Evolutionary conservation across 2,797 vertebrate genomes (phyloP).

Genomic region (Molossus molossus): DNA sequence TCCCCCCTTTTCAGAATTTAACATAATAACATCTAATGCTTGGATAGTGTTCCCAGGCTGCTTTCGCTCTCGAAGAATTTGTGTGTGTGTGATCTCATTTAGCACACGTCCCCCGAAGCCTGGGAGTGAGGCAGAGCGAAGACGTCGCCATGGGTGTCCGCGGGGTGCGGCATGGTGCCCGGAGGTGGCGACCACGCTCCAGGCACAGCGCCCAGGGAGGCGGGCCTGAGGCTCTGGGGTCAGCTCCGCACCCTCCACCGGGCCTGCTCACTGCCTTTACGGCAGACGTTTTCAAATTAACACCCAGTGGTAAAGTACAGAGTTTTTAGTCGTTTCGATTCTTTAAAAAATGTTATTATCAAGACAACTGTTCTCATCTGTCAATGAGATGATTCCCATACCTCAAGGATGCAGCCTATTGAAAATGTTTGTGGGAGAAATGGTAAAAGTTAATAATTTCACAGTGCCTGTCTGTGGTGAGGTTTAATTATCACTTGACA

Average conservation of each 20-base stretch:
- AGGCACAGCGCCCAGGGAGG: neutral
- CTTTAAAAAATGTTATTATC: conserved; percentile 64
- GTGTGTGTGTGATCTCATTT: conserved; percentile 11
- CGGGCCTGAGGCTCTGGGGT: rapidly evolving
- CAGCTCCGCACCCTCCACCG: rapidly evolving
- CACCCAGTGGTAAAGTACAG: neutral
- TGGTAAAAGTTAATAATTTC: conserved; percentile 73
- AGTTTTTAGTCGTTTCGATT: conserved; percentile 39
- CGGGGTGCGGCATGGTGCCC: neutral
- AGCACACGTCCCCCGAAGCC: neutral
- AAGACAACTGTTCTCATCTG: conserved; percentile 70
- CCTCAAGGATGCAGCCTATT: conserved; percentile 58
- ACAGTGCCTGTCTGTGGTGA: conserved; percentile 35
- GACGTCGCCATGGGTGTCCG: neutral
- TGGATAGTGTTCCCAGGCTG: neutral
- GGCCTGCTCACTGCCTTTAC: neutral
- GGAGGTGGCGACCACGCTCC: neutral
- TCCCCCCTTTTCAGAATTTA: neutral
- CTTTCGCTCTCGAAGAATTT: conserved; percentile 13
- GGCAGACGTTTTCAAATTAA: conserved; percentile 53
- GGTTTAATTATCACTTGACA: conserved; percentile 81
- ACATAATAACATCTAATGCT: neutral
- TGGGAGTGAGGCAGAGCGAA: neutral
- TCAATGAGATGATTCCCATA: conserved; percentile 59
- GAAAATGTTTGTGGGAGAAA: neutral